Evolutionary conservation across 2,888 invertebrate species (phyloP).

Genomic region (Dryadula phaetusa): DNA sequence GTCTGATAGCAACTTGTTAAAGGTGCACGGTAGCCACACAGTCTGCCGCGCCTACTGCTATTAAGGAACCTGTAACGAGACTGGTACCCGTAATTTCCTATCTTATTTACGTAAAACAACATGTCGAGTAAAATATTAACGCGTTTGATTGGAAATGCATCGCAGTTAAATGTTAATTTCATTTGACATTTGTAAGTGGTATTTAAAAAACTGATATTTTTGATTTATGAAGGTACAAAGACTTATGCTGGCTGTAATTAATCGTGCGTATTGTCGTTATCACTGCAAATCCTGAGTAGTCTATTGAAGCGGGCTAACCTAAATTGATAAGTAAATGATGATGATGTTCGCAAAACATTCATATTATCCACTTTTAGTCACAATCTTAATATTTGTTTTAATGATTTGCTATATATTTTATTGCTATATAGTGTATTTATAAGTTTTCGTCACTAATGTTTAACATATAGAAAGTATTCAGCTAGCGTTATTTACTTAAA

Average conservation of each 20-base stretch:
- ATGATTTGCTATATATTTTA: too few species aligned
- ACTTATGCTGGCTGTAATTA: constrained; percentile 32
- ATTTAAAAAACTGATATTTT: not conserved
- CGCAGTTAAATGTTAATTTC: not conserved
- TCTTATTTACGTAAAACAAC: constrained; percentile 14
- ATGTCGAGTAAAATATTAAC: not conserved
- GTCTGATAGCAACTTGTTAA: constrained; percentile 29
- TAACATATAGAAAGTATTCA: too few species aligned
- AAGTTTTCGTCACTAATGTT: too few species aligned
- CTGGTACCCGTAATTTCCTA: constrained; percentile 30
- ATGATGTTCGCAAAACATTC: not conserved
- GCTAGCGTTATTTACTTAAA: too few species aligned
- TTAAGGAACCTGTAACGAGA: constrained; percentile 44
- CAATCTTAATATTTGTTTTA: not conserved
- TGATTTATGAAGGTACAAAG: not conserved
- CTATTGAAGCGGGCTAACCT: constrained; percentile 29
- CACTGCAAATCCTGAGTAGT: constrained; percentile 24
- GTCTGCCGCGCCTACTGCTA: constrained; percentile 50
- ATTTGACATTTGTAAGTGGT: constrained; percentile 1
- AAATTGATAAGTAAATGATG: constrained; percentile 31
- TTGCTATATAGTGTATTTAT: too few species aligned
- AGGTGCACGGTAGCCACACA: constrained; percentile 47
- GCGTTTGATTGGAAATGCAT: constrained; percentile 4
- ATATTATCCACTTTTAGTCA: not conserved
- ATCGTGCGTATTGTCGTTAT: constrained; percentile 31